A percentile compares a stretch with the other conserved stretches of the same genome.
Conservation (phyloP, 2,113 vertebrate species). For the Datnioides undecimradiatus region DNA sequence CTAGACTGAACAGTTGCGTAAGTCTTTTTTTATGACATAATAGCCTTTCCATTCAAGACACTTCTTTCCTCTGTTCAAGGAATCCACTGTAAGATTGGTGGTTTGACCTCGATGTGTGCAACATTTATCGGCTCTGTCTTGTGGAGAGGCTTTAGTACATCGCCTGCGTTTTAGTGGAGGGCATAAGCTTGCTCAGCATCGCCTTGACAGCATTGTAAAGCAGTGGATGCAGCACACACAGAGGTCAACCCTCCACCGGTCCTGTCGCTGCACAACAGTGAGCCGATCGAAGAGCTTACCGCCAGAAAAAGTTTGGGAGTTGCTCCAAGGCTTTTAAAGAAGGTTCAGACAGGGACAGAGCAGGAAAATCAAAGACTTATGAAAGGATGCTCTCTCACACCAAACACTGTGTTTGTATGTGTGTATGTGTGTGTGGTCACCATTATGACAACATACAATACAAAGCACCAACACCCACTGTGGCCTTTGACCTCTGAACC, state of each 20-base stretch:
- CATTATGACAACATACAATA: constrained; percentile 19
- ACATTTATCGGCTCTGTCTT: constrained; percentile 44
- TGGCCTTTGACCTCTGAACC: constrained; percentile 34
- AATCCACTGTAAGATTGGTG: constrained; percentile 22
- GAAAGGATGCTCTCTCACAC: not conserved
- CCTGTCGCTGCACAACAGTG: not conserved
- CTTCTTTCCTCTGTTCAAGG: constrained; percentile 8
- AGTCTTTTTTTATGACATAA: constrained; percentile 37
- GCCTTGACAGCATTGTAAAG: constrained; percentile 16
- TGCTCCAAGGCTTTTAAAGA: constrained; percentile 12
- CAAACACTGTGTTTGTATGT: not conserved
- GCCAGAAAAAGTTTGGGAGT: constrained; percentile 15
- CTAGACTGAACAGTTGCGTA: constrained; percentile 23
- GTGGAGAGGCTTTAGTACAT: constrained; percentile 20
- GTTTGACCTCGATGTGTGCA: constrained; percentile 44
- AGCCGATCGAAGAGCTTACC: not conserved
- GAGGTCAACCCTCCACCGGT: constrained; percentile 10
- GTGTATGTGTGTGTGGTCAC: not conserved
- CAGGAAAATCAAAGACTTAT: not conserved
- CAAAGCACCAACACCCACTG: not conserved
- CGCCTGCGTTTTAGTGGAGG: constrained; percentile 1
- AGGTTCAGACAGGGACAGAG: not conserved
- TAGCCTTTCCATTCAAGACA: constrained; percentile 30
- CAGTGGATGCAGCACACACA: constrained; percentile 15
- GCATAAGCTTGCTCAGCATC: constrained; percentile 46